These are phyloP conservation scores for Hyppa rectilinea DNA, from an alignment of 2,888 invertebrate genomes.

Conservation along the genomic window DNA sequence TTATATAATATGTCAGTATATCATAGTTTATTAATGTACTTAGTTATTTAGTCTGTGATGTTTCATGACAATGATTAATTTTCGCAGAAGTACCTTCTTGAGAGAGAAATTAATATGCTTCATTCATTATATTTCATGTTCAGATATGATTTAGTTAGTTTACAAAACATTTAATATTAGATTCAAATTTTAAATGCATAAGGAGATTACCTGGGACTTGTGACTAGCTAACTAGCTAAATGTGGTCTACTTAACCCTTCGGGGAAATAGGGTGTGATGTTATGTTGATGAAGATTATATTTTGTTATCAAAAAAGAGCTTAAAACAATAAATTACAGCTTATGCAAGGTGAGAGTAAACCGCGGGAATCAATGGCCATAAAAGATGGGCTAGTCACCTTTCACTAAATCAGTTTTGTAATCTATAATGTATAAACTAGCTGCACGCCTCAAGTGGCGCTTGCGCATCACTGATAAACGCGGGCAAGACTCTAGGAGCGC, in stretches of 20 bases:
- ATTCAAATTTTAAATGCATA: constrained; percentile 8
- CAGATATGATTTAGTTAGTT: background rate
- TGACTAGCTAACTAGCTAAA: too few relatives aligned
- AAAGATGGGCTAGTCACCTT: constrained; percentile 49
- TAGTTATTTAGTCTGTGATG: background rate
- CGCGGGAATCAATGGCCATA: constrained; percentile 37
- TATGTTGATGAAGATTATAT: background rate
- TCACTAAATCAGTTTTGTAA: constrained; percentile 62
- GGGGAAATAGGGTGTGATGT: too few relatives aligned
- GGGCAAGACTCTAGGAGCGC: constrained; percentile 18
- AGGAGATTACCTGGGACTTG: too few relatives aligned
- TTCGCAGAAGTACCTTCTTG: background rate
- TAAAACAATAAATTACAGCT: constrained; percentile 9
- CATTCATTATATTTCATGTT: constrained; percentile 3
- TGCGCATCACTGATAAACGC: constrained; percentile 40
- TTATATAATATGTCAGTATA: constrained; percentile 3
- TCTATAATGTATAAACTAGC: constrained; percentile 35
- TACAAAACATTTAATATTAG: background rate
- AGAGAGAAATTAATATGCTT: constrained; percentile 22
- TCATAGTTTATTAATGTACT: background rate
- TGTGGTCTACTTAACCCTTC: too few relatives aligned
- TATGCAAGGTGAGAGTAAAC: constrained; percentile 33
- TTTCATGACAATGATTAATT: constrained; percentile 27
- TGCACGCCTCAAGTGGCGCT: constrained; percentile 36
- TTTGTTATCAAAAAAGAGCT: constrained; percentile 7